A percentile compares a stretch with the other conserved stretches of the same genome.
Evolutionary conservation across 2,888 invertebrate species (phyloP).

Genomic region (Phyllotreta striolata): DNA sequence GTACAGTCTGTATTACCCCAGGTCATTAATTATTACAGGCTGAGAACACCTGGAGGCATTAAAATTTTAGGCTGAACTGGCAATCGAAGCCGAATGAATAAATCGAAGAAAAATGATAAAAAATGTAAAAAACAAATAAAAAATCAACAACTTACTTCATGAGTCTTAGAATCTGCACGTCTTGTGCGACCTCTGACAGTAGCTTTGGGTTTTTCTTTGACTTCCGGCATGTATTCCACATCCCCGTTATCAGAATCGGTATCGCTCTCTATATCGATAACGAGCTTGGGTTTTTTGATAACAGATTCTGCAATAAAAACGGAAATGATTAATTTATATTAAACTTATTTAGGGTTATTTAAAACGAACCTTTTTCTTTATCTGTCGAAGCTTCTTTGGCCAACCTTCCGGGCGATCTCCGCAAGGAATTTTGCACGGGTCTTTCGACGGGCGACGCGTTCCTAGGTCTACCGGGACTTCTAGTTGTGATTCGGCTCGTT

Average conservation of each 20-base stretch:
- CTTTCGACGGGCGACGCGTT: conserved; percentile 26
- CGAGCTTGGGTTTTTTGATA: neutral
- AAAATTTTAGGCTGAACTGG: too few species aligned
- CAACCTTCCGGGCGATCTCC: conserved; percentile 41
- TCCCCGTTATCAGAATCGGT: conserved; percentile 49
- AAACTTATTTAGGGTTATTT: neutral
- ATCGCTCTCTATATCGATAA: conserved; percentile 31
- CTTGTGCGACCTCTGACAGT: conserved; percentile 52
- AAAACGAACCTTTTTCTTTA: conserved; percentile 37
- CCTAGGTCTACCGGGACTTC: conserved; percentile 41
- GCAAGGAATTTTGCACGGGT: conserved; percentile 38
- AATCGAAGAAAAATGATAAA: too few species aligned
- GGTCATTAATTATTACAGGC: too few species aligned
- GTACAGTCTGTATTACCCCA: too few species aligned
- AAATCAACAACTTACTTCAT: conserved; percentile 36
- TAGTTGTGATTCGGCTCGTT: conserved; percentile 31
- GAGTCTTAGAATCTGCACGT: conserved; percentile 33
- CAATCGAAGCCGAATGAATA: too few species aligned
- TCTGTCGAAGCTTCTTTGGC: conserved; percentile 40
- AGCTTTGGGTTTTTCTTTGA: conserved; percentile 54
- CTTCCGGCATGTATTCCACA: conserved; percentile 37
- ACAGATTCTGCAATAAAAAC: too few species aligned
- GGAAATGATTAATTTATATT: conserved; percentile 1
- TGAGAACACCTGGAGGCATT: too few species aligned
- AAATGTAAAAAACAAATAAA: conserved; percentile 1